Evolutionary conservation across 2,888 invertebrate species (phyloP).

Genomic region (Lagria hirta): DNA sequence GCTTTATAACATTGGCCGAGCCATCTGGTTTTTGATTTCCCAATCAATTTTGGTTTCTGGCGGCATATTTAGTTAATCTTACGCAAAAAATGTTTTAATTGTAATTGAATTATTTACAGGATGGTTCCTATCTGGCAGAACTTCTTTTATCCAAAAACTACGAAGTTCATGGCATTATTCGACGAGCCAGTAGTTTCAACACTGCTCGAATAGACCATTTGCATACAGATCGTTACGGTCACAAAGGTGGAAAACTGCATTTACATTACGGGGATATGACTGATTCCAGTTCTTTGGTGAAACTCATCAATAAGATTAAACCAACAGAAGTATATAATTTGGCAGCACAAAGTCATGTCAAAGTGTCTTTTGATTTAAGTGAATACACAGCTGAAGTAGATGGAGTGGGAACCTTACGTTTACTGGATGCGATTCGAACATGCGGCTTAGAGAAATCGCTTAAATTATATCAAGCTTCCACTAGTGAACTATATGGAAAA

Average conservation of each 20-base stretch:
- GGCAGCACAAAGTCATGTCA: conserved; percentile 98
- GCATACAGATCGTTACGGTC: conserved; percentile 86
- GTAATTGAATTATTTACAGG: conserved; percentile 60
- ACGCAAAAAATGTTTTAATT: conserved; percentile 6
- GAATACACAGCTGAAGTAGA: conserved; percentile 99
- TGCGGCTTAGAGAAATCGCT: conserved; percentile 80
- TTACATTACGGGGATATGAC: conserved; percentile 99
- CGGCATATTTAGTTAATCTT: too few relatives aligned
- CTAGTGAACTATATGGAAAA: conserved; percentile 93
- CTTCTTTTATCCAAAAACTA: conserved; percentile 90
- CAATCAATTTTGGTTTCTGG: too few relatives aligned
- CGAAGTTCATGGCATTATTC: conserved; percentile 92
- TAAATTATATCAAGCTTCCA: conserved; percentile 93
- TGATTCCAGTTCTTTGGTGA: conserved; percentile 92
- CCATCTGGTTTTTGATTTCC: too few relatives aligned
- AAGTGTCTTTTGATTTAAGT: conserved; percentile 97
- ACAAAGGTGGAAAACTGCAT: conserved; percentile 86
- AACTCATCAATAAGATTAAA: conserved; percentile 72
- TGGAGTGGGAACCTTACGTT: conserved; percentile 87
- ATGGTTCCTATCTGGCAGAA: conserved; percentile 97
- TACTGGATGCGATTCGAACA: conserved; percentile 89
- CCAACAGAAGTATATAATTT: conserved; percentile 97
- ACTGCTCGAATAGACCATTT: conserved; percentile 95
- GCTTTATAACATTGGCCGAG: too few relatives aligned
- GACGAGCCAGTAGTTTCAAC: conserved; percentile 94